Evolutionary conservation across 2,888 invertebrate species (phyloP), one percentile per base, ranked within the genome.

Genomic region (Amphipoea lucens): DNA sequence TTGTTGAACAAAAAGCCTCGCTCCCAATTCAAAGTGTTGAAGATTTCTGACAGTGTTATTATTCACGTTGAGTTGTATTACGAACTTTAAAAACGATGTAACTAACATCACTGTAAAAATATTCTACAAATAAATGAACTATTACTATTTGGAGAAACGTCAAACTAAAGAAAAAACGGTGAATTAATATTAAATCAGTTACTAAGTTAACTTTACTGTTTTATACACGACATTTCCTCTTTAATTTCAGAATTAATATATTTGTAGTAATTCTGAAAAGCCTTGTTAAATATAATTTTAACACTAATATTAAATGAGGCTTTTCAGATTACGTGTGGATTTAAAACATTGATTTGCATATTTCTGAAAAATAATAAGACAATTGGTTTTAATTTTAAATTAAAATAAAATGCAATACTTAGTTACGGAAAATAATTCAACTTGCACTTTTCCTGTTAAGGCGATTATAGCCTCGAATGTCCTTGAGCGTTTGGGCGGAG

Each of bases 291-390:
- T 11, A 11, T 20, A 23, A 45, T 40, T 77, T 51, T 20, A 40
- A 57, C 66, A 48, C 23, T 45, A 14, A 42, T 74, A 17, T 63
- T 40, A 17, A 5, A 36, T 17, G 54, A 54, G 23, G 45, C 17
- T 77, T 77, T 54, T 45, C 17, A 63, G 51, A 75, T 75, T 63
- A 45, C 54, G 7, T 42, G 29, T 3, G 23, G 12, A 60, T 29
- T 60, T 60, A 67, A 66, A 54, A 29, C 45, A 76, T 12, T n/a
- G 7, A 45, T 65, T 65, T 63, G 29, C 63, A 76, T 48, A 45
- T 60, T 67, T 48, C 23, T 60, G 57, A 42, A 42, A 66, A 57
- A 57, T 40, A 48, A 36, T 45, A 36, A 14, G 3, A 23, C 14
- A 17, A 54, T 69, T 7, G 23, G 7, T 23, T 70, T 54, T 36